Evolutionary conservation across 2,797 vertebrate species (phyloP), one percentile per base, ranked within the genome.

Genomic region (Phataginus tricuspis): DNA sequence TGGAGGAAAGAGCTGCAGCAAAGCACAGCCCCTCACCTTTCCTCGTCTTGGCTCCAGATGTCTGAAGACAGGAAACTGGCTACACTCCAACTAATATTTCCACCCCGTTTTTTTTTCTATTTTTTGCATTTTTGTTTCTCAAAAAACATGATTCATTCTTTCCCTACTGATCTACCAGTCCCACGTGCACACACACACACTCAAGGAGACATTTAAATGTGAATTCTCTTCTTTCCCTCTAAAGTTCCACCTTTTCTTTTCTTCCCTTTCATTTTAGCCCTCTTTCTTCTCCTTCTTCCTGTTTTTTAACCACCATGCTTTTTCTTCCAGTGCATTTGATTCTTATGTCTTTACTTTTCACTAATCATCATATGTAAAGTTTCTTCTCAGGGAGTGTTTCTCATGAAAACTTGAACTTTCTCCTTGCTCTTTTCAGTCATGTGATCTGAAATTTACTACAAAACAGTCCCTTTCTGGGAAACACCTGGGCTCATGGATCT

Each of bases 31-130:
- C 55, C 86, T 95, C 93, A 95, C 96, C 95, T 97, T 84, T 53
- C 49, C 55, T 31, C 29, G 88, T 85, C 90, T 90, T 23, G 9
- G 55, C 86, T 95, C 94, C 96, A 97, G 91, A 96, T 89, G 94
- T 89, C 89, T 72, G 59, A 68, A 86, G 74, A 74, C 84, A 69
- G 86, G 68, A 94, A 94, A 69, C 75, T 95, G 92, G 86, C 96
- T 90, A 15, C 13, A 2, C 14, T 64, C 86, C 96, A 96, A 57
- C 42, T 42, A 75, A 45, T 87, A 86, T 59, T 71, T 64, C 34
- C 5, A 4, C 34, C 27, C 14, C 13, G 6, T 7, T 11, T 11
- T 45, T 45, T 45, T 45, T 45, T 11, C 45, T 45, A 45, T 10
- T 16, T 68, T 78, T 88, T 45, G 42, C 53, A 72, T 71, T 95